A percentile compares a stretch with the other conserved stretches of the same genome.
Conservation (phyloP, 2,113 vertebrate genomes). For the Acinonyx jubatus region DNA sequence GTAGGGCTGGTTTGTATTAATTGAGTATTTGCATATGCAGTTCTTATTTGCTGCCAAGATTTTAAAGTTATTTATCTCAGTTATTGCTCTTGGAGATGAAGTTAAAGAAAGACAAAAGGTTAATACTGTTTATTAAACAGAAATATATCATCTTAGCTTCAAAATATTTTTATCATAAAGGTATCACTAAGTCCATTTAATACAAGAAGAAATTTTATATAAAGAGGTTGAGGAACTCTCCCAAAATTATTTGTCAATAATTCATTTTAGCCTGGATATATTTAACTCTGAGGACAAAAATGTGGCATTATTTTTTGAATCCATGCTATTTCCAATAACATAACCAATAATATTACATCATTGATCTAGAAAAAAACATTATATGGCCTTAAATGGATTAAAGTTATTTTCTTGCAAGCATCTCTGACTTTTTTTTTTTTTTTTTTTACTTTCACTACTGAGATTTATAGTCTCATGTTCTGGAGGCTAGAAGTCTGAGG, state of each 20-base stretch:
- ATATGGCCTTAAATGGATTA: background rate
- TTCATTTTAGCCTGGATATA: background rate
- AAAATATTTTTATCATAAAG: background rate
- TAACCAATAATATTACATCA: background rate
- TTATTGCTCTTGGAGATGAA: background rate
- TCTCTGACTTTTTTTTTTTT: background rate
- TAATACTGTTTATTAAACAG: background rate
- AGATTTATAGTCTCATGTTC: background rate
- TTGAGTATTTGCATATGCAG: slow-evolving; percentile 42
- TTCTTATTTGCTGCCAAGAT: slow-evolving; percentile 54
- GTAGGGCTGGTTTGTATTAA: slow-evolving; percentile 52
- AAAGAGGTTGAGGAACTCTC: background rate
- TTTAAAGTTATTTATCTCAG: slow-evolving; percentile 56
- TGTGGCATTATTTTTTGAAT: background rate
- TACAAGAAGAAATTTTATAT: background rate
- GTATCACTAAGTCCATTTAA: background rate
- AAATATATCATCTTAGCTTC: background rate
- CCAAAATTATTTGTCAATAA: background rate
- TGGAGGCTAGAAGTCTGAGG: background rate
- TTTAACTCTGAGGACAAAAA: background rate
- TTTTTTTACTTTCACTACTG: background rate
- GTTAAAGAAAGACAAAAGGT: background rate
- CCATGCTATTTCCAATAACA: background rate
- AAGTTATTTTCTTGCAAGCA: background rate
- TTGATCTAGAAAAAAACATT: background rate